phyloP scores from a whole-genome alignment of 2,797 vertebrate genomes.

The Delichon dasypus region DNA sequence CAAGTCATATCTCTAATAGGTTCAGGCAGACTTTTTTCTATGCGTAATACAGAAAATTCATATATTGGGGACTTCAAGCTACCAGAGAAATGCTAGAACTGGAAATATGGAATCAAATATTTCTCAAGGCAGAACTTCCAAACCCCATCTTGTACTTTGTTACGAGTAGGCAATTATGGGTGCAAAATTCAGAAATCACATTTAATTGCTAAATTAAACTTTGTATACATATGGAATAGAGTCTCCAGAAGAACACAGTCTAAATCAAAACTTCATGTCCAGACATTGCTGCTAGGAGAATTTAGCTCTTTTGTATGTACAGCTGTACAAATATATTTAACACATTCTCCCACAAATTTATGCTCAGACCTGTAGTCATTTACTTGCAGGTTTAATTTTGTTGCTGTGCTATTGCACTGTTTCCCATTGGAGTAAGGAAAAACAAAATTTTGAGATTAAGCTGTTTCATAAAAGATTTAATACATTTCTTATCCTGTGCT shows the following conservation, averaged over 20 bases:
- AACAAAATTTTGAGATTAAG: background rate
- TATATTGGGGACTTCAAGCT: background rate
- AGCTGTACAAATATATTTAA: conserved; percentile 26
- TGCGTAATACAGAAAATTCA: background rate
- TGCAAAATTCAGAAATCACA: background rate
- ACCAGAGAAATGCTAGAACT: background rate
- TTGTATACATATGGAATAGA: background rate
- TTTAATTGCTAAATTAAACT: background rate
- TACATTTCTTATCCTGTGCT: background rate
- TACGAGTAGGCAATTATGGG: background rate
- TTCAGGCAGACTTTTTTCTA: background rate
- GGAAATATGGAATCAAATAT: background rate
- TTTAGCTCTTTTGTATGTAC: background rate
- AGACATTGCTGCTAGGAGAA: background rate
- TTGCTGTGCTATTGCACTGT: background rate
- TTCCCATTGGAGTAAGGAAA: background rate
- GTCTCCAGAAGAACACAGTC: background rate
- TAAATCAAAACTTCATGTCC: background rate
- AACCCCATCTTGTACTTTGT: background rate
- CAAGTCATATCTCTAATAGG: background rate
- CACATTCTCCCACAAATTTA: conserved; percentile 12
- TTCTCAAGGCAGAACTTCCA: background rate
- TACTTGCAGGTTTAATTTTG: background rate
- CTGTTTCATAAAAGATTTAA: background rate
- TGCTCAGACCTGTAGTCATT: background rate